Percentiles rank a stretch among this genome's conserved stretches.
Conservation (phyloP, 2,797 vertebrate genomes). For the Enteromius anoplus region DNA sequence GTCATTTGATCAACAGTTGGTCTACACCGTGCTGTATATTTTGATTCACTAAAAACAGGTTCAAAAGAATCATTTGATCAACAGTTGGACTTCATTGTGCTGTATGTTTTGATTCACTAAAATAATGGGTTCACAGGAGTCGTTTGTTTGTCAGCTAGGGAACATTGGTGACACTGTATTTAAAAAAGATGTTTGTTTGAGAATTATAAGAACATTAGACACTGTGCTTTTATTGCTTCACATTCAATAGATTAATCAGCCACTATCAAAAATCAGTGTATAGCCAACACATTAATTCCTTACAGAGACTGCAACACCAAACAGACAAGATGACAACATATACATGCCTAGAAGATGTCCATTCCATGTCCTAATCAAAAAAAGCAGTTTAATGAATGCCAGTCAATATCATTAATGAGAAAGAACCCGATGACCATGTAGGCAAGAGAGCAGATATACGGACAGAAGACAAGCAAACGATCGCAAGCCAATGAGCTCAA, state of each 20-base stretch:
- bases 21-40: no score
- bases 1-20: background rate
- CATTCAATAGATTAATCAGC: background rate
- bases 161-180: background rate
- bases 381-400: conserved; percentile 11
- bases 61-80: background rate
- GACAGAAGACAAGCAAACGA: conserved; percentile 26
- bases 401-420: conserved; percentile 10
- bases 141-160: background rate
- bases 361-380: background rate
- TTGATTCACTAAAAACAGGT: background rate
- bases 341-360: background rate
- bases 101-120: background rate
- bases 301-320: background rate
- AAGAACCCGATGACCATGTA: background rate
- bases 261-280: background rate
- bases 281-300: background rate
- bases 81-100: background rate
- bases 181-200: background rate
- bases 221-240: background rate
- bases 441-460: conserved; percentile 6
- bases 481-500: conserved; percentile 37
- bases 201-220: background rate
- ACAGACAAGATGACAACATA: background rate
- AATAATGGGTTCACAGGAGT: background rate